Evolutionary conservation across 2,888 invertebrate genomes (phyloP), one percentile per base, ranked within the genome.

Genomic region (Drosophila incognita): DNA sequence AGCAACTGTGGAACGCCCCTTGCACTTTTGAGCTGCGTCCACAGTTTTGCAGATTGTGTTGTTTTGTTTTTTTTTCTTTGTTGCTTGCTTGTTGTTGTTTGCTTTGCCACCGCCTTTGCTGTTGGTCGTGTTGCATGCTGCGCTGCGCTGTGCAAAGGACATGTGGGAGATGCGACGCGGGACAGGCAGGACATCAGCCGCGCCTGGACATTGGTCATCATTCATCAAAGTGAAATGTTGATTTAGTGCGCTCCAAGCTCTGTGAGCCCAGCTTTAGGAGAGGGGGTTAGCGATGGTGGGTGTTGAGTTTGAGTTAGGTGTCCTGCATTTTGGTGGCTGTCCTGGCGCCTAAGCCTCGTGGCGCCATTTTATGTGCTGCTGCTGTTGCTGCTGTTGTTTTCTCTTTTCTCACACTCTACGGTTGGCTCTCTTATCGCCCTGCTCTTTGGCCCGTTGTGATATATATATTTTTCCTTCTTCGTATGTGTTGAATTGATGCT

Each of bases 191-290:
- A 74, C 80, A 69, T 69, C 81, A 77, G 80, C 83, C 89, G 82
- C 90, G 87, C 87, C 80, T 89, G 81, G 81, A 89, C 85, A 87
- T 88, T 90, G 91, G 92, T 91, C 91, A 87, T 89, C 91, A 91
- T 91, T 92, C 92, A 91, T 91, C 91, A 91, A 91, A 90, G 92
- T 85, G 89, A 91, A 90, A 87, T 88, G 89, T 91, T 91, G 91
- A 91, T 90, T 91, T 91, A 90, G 84, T 87, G 91, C 83, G 80
- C 73, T 76, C 73, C 74, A 75, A 77, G 74, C 69, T 53, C 54
- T 65, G 46, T 46, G 62, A 51, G 48, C 56, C 42, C 51, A 48
- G 27, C 54, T 52, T 60, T 38, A 10, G 8, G n/a, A 18, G 7
- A 35, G 38, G 51, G 40, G 15, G 21, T 8, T 46, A 7, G 13